Conservation (phyloP, 1,140 invertebrate genomes). For the Ditylenchus dipsaci region DNA sequence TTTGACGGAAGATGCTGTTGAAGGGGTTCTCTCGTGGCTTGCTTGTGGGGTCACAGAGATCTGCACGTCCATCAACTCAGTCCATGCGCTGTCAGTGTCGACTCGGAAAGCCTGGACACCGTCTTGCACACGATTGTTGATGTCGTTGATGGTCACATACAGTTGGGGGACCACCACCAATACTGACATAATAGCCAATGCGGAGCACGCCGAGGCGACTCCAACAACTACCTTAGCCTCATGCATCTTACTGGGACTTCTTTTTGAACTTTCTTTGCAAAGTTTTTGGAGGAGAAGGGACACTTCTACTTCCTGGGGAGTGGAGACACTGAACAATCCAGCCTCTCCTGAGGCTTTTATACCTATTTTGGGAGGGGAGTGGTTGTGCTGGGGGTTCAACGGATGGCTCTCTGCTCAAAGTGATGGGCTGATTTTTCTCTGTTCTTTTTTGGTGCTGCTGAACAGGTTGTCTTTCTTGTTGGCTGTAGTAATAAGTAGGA, state of each 20-base stretch:
- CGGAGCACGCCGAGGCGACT: conserved; percentile 32
- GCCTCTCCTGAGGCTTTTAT: too few relatives aligned
- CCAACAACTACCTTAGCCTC: conserved; percentile 37
- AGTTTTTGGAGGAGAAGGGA: too few relatives aligned
- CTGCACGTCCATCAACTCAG: conserved; percentile 42
- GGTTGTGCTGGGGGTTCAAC: too few relatives aligned
- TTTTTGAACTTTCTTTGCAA: too few relatives aligned
- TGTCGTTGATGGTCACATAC: conserved; percentile 33
- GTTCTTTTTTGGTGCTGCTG: too few relatives aligned
- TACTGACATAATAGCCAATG: conserved; percentile 30
- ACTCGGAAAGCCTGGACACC: conserved; percentile 37
- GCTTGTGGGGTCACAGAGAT: conserved; percentile 36
- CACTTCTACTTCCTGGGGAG: too few relatives aligned
- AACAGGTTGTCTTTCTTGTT: too few relatives aligned
- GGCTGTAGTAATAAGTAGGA: too few relatives aligned
- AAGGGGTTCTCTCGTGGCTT: conserved; percentile 46
- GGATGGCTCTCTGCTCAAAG: too few relatives aligned
- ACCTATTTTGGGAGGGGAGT: too few relatives aligned
- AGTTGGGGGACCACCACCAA: conserved; percentile 35
- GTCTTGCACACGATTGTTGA: conserved; percentile 32
- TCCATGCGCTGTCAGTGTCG: conserved; percentile 43
- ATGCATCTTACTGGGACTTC: conserved; percentile 20
- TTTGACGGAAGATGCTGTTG: conserved; percentile 48
- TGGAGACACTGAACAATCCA: too few relatives aligned
- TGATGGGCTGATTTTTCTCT: too few relatives aligned